Conservation (phyloP, 1,140 invertebrate genomes). For the Ostrea edulis region DNA sequence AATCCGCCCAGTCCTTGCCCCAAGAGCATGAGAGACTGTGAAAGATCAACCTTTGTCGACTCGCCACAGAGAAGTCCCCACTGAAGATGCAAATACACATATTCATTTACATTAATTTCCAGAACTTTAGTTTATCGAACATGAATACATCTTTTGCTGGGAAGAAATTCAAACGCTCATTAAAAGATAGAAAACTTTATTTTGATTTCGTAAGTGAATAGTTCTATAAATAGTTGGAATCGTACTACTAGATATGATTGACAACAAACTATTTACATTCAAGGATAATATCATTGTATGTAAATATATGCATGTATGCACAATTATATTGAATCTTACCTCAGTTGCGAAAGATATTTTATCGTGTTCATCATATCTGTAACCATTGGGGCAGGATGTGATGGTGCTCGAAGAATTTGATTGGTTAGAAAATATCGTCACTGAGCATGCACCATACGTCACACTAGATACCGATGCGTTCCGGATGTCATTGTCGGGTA, state of each 20-base stretch:
- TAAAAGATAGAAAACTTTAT: too few relatives aligned
- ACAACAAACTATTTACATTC: background rate
- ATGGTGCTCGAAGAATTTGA: background rate
- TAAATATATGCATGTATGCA: background rate
- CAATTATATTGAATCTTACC: conserved; percentile 40
- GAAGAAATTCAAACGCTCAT: too few relatives aligned
- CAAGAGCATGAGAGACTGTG: conserved; percentile 86
- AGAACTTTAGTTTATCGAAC: too few relatives aligned
- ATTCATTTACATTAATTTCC: too few relatives aligned
- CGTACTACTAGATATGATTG: too few relatives aligned
- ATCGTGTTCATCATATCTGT: conserved; percentile 42
- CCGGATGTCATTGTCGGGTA: background rate
- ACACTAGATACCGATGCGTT: background rate
- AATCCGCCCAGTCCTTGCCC: conserved; percentile 89
- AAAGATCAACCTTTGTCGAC: conserved; percentile 86
- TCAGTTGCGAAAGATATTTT: conserved; percentile 60
- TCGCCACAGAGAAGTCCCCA: conserved; percentile 89
- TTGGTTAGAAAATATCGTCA: background rate
- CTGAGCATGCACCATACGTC: conserved; percentile 33
- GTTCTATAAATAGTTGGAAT: too few relatives aligned
- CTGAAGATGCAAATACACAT: conserved; percentile 78
- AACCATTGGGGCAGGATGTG: conserved; percentile 47
- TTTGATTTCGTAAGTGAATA: too few relatives aligned
- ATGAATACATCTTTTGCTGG: too few relatives aligned
- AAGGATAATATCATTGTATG: background rate